phyloP scores from a whole-genome alignment of 2,888 invertebrate genomes.

The Gandaritis pyraliata region DNA sequence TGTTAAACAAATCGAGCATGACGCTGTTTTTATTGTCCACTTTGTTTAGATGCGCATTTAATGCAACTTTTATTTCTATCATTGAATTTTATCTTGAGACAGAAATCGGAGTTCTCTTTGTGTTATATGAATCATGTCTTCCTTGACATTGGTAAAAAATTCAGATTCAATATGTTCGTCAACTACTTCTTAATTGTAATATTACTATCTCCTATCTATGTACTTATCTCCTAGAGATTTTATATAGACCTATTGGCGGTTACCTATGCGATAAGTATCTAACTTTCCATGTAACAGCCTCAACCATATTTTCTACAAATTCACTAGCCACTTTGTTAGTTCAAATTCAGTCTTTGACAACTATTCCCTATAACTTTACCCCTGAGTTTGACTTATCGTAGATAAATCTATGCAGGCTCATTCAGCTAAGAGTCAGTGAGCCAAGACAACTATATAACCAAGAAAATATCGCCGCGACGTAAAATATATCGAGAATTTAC shows the following conservation, averaged over 20 bases:
- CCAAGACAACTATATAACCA: conserved; percentile 28
- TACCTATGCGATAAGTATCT: too few relatives aligned
- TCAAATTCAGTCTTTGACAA: conserved; percentile 6
- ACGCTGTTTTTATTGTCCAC: conserved; percentile 36
- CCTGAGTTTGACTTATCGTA: conserved; percentile 18
- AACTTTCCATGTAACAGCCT: neutral
- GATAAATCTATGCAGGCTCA: conserved; percentile 17
- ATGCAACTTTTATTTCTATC: conserved; percentile 6
- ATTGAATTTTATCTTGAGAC: neutral
- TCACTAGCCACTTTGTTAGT: neutral
- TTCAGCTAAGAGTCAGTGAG: conserved; percentile 27
- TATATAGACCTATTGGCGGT: too few relatives aligned
- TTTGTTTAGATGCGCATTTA: conserved; percentile 18
- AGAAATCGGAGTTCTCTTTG: neutral
- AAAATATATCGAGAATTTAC: conserved; percentile 45
- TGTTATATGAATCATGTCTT: too few relatives aligned
- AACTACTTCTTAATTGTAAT: too few relatives aligned
- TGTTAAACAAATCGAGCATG: conserved; percentile 42
- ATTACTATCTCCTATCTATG: too few relatives aligned
- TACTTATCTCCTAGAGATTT: too few relatives aligned
- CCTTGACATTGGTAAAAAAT: too few relatives aligned
- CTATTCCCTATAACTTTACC: conserved; percentile 17
- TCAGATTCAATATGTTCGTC: too few relatives aligned
- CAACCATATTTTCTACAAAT: neutral
- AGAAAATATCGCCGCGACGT: conserved; percentile 36